phyloP scores from a whole-genome alignment of 2,888 invertebrate species.

The Protophormia terraenovae region DNA sequence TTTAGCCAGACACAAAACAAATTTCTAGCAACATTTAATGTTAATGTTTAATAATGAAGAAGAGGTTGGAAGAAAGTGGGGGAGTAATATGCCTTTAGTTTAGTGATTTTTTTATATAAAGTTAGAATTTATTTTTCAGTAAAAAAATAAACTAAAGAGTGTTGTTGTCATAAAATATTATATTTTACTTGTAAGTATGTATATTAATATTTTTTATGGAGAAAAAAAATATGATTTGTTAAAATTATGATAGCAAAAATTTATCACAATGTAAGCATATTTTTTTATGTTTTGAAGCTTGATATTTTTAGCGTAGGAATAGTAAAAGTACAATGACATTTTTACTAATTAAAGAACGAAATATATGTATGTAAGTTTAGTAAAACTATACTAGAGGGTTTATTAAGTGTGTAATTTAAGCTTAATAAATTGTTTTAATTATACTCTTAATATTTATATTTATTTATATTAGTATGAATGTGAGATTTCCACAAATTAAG shows the following conservation, averaged over 20 bases:
- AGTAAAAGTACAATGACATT: not conserved
- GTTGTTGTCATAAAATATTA: slow-evolving; percentile 23
- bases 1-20: not conserved
- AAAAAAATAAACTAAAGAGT: slow-evolving; percentile 12
- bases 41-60: not conserved
- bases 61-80: no score
- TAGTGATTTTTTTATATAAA: not conserved
- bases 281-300: not conserved
- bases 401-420: not conserved
- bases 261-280: slow-evolving; percentile 13
- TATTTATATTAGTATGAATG: no score
- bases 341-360: not conserved
- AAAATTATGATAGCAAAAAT: not conserved
- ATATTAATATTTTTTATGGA: not conserved
- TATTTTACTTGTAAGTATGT: not conserved
- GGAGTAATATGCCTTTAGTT: not conserved
- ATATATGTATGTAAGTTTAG: no score
- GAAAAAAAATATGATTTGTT: not conserved
- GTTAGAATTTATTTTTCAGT: not conserved
- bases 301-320: no score
- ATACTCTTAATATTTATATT: not conserved
- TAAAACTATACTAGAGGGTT: not conserved
- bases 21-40: not conserved
- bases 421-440: not conserved
- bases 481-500: no score